Percentiles rank a stretch among this genome's conserved stretches.
These are phyloP conservation scores for Digitonthophagus gazella DNA, from an alignment of 2,888 invertebrate genomes.

Conservation along the genomic window DNA sequence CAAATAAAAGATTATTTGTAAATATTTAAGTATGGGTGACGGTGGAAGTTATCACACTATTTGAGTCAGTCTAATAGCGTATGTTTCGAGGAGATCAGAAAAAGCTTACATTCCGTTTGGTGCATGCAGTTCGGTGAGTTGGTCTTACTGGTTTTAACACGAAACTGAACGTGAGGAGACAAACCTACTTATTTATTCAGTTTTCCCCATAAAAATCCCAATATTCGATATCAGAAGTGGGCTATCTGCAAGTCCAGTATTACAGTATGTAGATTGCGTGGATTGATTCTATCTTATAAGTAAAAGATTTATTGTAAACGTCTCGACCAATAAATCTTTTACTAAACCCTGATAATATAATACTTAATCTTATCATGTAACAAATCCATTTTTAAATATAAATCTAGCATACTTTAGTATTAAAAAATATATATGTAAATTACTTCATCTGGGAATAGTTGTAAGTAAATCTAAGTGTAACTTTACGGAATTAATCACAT, in stretches of 20 bases:
- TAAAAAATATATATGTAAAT: background rate
- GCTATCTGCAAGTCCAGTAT: conserved; percentile 9
- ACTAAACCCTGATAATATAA: background rate
- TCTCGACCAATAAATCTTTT: background rate
- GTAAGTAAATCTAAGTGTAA: too few relatives aligned
- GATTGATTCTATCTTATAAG: background rate
- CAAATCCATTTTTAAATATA: too few relatives aligned
- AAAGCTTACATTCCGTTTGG: background rate
- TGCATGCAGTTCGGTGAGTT: background rate
- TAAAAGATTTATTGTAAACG: background rate
- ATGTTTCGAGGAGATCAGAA: background rate
- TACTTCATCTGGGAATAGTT: too few relatives aligned
- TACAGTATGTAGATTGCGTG: background rate
- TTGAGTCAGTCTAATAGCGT: background rate
- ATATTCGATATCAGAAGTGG: conserved; percentile 3
- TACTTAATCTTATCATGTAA: too few relatives aligned
- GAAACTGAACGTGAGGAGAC: background rate
- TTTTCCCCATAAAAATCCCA: conserved; percentile 1
- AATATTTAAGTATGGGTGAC: background rate
- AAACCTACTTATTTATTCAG: conserved; percentile 14
- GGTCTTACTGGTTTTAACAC: background rate
- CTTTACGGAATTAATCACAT: background rate
- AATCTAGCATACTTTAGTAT: background rate
- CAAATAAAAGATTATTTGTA: too few relatives aligned
- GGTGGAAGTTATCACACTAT: background rate